A percentile compares a stretch with the other conserved stretches of the same genome.
phyloP scores from a whole-genome alignment of 2,113 vertebrate genomes.

The Cyanoliseus patagonus region DNA sequence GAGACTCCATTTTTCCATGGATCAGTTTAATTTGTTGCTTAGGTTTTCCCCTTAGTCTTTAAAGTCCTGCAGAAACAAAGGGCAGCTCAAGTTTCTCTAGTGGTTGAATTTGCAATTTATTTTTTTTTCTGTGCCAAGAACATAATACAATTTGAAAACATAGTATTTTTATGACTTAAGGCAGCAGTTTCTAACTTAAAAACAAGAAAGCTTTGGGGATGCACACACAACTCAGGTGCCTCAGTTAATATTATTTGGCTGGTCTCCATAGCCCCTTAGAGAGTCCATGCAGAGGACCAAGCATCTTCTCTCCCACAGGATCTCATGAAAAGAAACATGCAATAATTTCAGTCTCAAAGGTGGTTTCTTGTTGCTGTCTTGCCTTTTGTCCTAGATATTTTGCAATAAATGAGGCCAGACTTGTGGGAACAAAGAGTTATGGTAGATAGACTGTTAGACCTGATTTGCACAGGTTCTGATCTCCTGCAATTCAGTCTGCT shows the following conservation, averaged over 20 bases:
- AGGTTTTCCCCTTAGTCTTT: slow-evolving; percentile 4
- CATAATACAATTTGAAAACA: slow-evolving; percentile 31
- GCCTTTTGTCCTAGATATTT: slow-evolving; percentile 50
- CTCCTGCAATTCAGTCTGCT: background rate
- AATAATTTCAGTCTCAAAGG: slow-evolving; percentile 12
- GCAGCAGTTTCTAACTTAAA: slow-evolving; percentile 32
- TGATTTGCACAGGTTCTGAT: background rate
- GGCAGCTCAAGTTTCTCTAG: slow-evolving; percentile 19
- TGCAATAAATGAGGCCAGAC: background rate
- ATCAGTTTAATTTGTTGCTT: slow-evolving; percentile 26
- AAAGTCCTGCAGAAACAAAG: slow-evolving; percentile 36
- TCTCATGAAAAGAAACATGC: background rate
- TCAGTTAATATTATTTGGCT: background rate
- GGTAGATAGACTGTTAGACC: background rate
- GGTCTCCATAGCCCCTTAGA: background rate
- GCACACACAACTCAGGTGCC: background rate
- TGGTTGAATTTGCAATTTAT: slow-evolving; percentile 31
- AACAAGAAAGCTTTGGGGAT: slow-evolving; percentile 7
- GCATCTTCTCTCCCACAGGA: background rate
- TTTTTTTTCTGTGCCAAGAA: slow-evolving; percentile 39
- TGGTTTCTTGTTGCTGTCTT: slow-evolving; percentile 9
- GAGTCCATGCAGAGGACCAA: background rate
- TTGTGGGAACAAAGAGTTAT: background rate
- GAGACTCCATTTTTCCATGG: background rate
- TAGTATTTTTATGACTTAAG: slow-evolving; percentile 7